Evolutionary conservation across 2,113 vertebrate species (phyloP).

Genomic region (Protobothrops mucrosquamatus): DNA sequence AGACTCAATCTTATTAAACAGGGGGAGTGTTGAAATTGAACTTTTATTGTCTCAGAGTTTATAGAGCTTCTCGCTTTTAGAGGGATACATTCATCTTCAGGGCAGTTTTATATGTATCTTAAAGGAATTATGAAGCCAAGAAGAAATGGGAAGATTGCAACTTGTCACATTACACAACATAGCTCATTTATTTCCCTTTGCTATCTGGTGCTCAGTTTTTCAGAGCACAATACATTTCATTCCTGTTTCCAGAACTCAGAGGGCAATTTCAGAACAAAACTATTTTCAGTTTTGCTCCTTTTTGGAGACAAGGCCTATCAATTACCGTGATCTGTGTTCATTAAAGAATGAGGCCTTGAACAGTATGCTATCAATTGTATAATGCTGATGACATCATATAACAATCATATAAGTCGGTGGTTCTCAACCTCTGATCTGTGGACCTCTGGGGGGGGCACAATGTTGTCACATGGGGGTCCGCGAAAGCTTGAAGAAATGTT

Average conservation of each 20-base stretch:
- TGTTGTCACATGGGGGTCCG: neutral
- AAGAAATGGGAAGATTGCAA: neutral
- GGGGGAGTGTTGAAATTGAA: neutral
- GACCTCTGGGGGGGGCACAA: neutral
- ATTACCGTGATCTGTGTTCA: neutral
- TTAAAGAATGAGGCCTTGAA: neutral
- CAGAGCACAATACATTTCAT: neutral
- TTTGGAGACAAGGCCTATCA: neutral
- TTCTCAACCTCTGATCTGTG: neutral
- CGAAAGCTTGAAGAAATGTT: neutral
- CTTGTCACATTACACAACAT: slow-evolving; percentile 1
- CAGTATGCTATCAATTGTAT: neutral
- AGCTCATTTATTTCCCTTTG: neutral
- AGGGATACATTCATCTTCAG: neutral
- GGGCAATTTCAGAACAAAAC: neutral
- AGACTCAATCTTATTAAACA: neutral
- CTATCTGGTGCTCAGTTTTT: neutral
- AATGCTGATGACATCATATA: neutral
- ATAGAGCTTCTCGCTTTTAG: neutral
- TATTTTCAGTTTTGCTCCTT: neutral
- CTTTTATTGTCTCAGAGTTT: neutral
- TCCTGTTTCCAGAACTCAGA: neutral
- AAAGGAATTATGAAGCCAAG: slow-evolving; percentile 18
- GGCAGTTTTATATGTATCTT: neutral
- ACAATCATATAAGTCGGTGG: neutral